Evolutionary conservation across 1,140 invertebrate species (phyloP).

Genomic region (Pentalonia nigronervosa): DNA sequence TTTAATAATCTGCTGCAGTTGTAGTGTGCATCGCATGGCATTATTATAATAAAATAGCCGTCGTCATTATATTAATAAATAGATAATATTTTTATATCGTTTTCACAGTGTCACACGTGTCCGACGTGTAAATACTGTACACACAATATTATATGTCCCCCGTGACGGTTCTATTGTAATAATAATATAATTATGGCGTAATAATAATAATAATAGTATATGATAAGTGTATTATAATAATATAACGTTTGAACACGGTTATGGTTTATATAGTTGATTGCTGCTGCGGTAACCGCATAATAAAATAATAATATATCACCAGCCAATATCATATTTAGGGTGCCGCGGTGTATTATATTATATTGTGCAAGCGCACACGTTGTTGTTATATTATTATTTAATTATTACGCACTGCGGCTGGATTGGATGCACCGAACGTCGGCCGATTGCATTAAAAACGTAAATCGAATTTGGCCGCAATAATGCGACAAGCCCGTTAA

Average conservation of each 20-base stretch:
- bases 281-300: not conserved
- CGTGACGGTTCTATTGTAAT: not conserved
- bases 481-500: not conserved
- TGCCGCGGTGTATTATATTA: not conserved
- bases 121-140: not conserved
- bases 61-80: not conserved
- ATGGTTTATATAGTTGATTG: slow-evolving; percentile 12
- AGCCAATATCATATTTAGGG: not conserved
- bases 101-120: slow-evolving; percentile 10
- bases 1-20: not conserved
- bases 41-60: not conserved
- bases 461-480: not conserved
- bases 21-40: not conserved
- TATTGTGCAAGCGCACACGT: too few species aligned
- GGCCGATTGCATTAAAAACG: not conserved
- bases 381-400: not conserved
- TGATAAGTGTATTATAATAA: not conserved
- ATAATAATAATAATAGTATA: not conserved
- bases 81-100: not conserved
- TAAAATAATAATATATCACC: not conserved
- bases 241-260: not conserved
- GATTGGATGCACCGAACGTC: not conserved
- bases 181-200: not conserved
- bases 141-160: not conserved
- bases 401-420: not conserved